Evolutionary conservation across 2,113 vertebrate genomes (phyloP), one percentile per base, ranked within the genome.

Genomic region (Rhinichthys klamathensis): DNA sequence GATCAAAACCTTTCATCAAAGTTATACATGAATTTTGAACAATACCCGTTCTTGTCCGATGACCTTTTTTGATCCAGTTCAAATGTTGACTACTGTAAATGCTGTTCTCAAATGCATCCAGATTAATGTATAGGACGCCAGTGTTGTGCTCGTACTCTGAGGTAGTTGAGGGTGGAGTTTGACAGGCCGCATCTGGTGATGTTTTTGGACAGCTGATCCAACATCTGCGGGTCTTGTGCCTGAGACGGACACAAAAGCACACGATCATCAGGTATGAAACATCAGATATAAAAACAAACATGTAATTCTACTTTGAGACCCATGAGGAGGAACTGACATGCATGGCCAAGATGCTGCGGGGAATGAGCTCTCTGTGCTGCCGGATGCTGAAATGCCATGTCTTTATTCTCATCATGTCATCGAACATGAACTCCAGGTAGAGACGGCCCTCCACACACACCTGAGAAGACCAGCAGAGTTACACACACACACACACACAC

Each of bases 391-490:
- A 99, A 91, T 99, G 98, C 98, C 98, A 99, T 0, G 98, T 99
- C 94, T 99, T 99, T 96, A 99, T 99, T 93, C 98, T 96, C 98
- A 99, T 99, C 98, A 99, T 99, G 93, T 99, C 98, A 2, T 99
- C 98, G 27, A 99, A 99, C 98, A 99, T 99, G 93, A 99, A 99
- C 92, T 99, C 98, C 89, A 99, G 92, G 92, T 99, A 99, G 80
- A 99, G 94, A 70, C 98, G 96, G 25, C 98, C 98, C 91, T 99
- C 98, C 94, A 99, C 98, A 82, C 97, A 99, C 35, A 99, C 98
- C 98, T 99, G 88, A n/a, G 12, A 30, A 32, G n/a, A 73, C 16
- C 58, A 30, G 54, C 27, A 67, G n/a, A 21, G 65, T 69, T 69
- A 83, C 60, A 74, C 41, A 75, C 23, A 23, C 25, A 60, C 51